These are phyloP conservation scores for Drosophila nigritarsus DNA, from an alignment of 2,888 invertebrate genomes.

Conservation along the genomic window DNA sequence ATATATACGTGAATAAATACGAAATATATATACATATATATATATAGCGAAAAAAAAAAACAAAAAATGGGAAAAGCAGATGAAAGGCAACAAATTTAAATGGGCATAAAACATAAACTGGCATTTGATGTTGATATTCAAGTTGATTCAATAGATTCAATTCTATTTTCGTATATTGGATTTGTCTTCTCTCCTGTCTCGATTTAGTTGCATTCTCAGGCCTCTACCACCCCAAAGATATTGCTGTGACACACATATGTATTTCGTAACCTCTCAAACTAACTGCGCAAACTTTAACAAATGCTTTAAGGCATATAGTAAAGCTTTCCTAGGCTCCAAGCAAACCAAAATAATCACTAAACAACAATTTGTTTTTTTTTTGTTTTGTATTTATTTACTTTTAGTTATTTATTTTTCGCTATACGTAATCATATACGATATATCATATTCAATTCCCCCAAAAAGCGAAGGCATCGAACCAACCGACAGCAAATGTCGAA, in stretches of 20 bases:
- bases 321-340: constrained; percentile 62
- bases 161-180: constrained; percentile 15
- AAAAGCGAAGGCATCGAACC: constrained; percentile 3
- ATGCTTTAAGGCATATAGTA: constrained; percentile 51
- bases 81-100: constrained; percentile 28
- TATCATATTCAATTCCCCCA: constrained; percentile 16
- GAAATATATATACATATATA: constrained; percentile 16
- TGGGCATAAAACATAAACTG: constrained; percentile 13
- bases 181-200: constrained; percentile 2
- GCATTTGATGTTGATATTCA: constrained; percentile 40
- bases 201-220: constrained; percentile 45
- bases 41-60: constrained; percentile 16
- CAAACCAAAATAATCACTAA: constrained; percentile 44
- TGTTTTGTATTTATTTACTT: neutral
- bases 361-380: constrained; percentile 1
- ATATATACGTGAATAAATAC: constrained; percentile 18
- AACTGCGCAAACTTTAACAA: constrained; percentile 44
- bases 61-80: neutral
- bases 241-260: constrained; percentile 61
- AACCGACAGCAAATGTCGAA: neutral
- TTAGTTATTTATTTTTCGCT: neutral
- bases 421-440: constrained; percentile 23
- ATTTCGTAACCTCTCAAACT: constrained; percentile 56
- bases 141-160: constrained; percentile 21
- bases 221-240: constrained; percentile 43